A percentile compares a stretch with the other conserved stretches of the same genome.
phyloP scores from a whole-genome alignment of 2,113 vertebrate genomes.

The Colius striatus region DNA sequence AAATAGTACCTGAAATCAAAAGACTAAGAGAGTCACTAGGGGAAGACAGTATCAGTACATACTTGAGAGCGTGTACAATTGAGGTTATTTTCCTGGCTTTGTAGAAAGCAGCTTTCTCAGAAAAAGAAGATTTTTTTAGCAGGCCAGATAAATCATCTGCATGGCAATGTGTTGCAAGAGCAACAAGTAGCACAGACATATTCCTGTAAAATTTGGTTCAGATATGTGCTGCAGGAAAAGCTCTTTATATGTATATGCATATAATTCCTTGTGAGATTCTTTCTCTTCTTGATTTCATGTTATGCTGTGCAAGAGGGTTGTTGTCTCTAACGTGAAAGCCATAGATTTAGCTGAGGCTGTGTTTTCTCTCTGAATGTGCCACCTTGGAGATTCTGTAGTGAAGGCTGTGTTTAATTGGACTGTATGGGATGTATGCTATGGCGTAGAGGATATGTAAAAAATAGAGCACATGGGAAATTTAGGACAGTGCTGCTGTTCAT shows the following conservation, averaged over 20 bases:
- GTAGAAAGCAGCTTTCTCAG: not conserved
- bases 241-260: not conserved
- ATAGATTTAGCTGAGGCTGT: not conserved
- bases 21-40: not conserved
- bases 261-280: not conserved
- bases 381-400: not conserved
- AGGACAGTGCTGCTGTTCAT: not conserved
- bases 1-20: not conserved
- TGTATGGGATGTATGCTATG: not conserved
- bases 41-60: not conserved
- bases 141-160: not conserved
- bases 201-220: not conserved
- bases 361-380: not conserved
- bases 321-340: not conserved
- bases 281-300: not conserved
- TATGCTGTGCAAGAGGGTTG: not conserved
- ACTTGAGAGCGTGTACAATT: not conserved
- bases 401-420: not conserved
- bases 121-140: not conserved
- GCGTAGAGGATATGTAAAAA: not conserved
- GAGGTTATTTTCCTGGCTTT: not conserved
- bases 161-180: not conserved
- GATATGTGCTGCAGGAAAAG: not conserved
- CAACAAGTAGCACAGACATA: not conserved
- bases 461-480: not conserved